Conservation (phyloP, 2,797 vertebrate genomes). For the Miichthys miiuy region DNA sequence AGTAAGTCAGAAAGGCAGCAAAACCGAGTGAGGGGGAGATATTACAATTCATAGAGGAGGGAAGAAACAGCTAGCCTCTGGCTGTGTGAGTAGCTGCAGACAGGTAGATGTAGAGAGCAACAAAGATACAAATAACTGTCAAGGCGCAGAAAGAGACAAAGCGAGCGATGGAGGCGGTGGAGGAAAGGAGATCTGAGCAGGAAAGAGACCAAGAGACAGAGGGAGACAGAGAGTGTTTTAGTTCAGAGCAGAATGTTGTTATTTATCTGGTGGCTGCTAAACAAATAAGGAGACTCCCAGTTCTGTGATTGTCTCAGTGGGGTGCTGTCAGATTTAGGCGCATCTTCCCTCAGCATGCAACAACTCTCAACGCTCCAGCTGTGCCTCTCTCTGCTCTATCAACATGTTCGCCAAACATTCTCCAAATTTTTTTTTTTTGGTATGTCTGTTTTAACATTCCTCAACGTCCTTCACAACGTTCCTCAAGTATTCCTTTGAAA, state of each 20-base stretch:
- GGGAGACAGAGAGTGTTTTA: constrained; percentile 75
- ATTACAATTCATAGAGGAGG: constrained; percentile 69
- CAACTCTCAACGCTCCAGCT: constrained; percentile 69
- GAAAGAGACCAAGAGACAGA: constrained; percentile 70
- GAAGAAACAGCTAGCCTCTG: constrained; percentile 75
- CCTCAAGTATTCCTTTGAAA: constrained; percentile 38
- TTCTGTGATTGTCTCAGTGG: constrained; percentile 82
- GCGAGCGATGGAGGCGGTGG: constrained; percentile 56
- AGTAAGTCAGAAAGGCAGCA: constrained; percentile 52
- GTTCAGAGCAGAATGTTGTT: constrained; percentile 78
- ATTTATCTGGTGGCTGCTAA: constrained; percentile 80
- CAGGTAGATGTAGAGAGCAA: constrained; percentile 77
- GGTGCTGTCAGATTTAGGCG: constrained; percentile 80
- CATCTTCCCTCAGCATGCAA: constrained; percentile 70
- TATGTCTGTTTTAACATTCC: constrained; percentile 54
- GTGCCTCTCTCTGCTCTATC: constrained; percentile 46
- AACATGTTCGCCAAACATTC: constrained; percentile 60
- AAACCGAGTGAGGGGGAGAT: constrained; percentile 49
- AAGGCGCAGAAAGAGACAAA: constrained; percentile 71
- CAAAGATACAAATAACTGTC: constrained; percentile 84
- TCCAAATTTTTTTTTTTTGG: constrained; percentile 49
- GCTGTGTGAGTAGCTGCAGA: constrained; percentile 80
- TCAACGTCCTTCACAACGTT: constrained; percentile 54
- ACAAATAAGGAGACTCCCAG: constrained; percentile 79
- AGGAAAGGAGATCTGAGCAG: constrained; percentile 73